Evolutionary conservation across 2,113 vertebrate genomes (phyloP).

Genomic region (Paratilapia polleni): DNA sequence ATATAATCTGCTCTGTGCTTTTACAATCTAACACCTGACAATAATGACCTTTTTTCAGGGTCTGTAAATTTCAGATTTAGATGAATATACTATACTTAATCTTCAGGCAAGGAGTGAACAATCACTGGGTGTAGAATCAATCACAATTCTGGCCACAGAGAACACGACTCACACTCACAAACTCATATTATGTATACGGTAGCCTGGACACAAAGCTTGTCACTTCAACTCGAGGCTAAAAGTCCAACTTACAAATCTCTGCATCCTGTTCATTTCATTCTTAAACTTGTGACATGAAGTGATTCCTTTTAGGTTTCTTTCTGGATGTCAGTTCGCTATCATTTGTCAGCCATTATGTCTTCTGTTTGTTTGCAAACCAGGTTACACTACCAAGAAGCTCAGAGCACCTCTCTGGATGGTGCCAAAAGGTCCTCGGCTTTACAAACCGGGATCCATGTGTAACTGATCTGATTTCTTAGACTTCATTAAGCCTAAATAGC

Average conservation of each 20-base stretch:
- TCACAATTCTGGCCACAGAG: neutral
- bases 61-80: neutral
- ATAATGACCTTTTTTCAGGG: too few species aligned
- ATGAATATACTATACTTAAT: neutral
- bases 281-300: neutral
- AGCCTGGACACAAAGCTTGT: neutral
- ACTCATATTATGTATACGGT: neutral
- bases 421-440: neutral
- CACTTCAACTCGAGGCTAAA: neutral
- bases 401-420: fast-evolving
- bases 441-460: neutral
- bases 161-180: neutral
- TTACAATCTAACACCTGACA: neutral
- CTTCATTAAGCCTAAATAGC: neutral
- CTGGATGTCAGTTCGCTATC: fast-evolving
- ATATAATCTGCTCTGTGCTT: neutral
- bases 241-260: neutral
- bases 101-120: too few species aligned
- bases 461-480: neutral
- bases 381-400: neutral
- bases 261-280: neutral
- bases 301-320: neutral
- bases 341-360: neutral
- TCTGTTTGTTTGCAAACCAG: neutral
- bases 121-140: neutral